These are phyloP conservation scores for Mixornis gularis DNA, from an alignment of 2,113 vertebrate species.

Conservation along the genomic window DNA sequence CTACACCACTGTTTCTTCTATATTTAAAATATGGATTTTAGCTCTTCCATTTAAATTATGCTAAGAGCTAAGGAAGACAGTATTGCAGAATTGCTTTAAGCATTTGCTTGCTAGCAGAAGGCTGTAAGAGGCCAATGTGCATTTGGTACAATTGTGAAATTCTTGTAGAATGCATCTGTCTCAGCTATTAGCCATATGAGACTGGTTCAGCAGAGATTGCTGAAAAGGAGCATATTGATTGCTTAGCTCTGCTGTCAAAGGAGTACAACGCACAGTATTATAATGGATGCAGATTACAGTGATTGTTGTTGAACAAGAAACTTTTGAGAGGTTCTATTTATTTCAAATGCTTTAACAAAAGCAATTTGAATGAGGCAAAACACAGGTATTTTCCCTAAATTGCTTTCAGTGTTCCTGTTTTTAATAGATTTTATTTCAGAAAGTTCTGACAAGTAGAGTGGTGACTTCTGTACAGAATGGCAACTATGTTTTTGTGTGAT, in stretches of 20 bases:
- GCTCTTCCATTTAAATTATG: background rate
- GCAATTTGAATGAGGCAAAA: background rate
- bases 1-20: background rate
- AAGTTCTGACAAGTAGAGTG: background rate
- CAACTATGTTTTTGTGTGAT: background rate
- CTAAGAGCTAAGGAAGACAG: background rate
- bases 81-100: background rate
- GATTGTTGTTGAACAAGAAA: conserved; percentile 11
- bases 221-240: background rate
- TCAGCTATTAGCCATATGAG: background rate
- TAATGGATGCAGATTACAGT: conserved; percentile 28
- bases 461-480: background rate
- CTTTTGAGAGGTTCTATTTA: background rate
- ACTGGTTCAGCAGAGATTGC: background rate
- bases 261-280: background rate
- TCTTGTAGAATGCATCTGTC: background rate
- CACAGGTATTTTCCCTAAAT: conserved; percentile 5
- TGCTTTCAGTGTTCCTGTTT: background rate
- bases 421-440: conserved; percentile 15
- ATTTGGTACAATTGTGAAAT: background rate
- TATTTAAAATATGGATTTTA: background rate
- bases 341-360: conserved; percentile 26
- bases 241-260: background rate
- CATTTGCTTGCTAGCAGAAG: background rate
- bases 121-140: background rate